Evolutionary conservation across 1,140 invertebrate genomes (phyloP).

Genomic region (Saccostrea cuccullata): DNA sequence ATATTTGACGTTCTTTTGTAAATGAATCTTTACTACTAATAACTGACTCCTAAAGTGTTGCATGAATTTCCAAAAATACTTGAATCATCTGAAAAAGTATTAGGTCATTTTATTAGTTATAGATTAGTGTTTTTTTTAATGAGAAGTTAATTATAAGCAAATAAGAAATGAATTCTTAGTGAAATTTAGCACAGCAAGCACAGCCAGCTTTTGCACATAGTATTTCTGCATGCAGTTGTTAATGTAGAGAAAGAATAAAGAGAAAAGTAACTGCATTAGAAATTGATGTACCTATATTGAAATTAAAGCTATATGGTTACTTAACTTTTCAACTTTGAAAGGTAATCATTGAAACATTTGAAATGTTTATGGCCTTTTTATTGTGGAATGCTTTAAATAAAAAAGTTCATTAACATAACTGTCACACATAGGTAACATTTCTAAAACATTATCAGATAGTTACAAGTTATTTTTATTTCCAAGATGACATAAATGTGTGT

Average conservation of each 20-base stretch:
- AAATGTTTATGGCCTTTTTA: not conserved
- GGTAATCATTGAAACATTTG: not conserved
- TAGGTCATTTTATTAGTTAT: not conserved
- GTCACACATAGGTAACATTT: not conserved
- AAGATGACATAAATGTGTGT: conserved; percentile 22
- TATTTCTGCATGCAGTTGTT: no score
- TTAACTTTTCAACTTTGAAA: not conserved
- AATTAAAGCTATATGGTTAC: not conserved
- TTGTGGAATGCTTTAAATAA: not conserved
- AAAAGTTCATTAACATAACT: not conserved
- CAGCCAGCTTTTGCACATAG: no score
- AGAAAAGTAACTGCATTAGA: not conserved
- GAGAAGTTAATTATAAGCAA: not conserved
- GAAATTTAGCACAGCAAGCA: not conserved
- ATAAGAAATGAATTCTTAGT: not conserved
- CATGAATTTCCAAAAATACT: not conserved
- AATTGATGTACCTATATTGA: not conserved
- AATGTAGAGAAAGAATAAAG: no score
- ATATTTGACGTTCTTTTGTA: conserved; percentile 12
- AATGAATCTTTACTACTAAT: conserved; percentile 21
- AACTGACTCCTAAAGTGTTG: not conserved
- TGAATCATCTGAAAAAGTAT: not conserved
- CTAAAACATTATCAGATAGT: not conserved
- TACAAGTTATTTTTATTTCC: not conserved
- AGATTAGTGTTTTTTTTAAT: not conserved